Base-by-base conservation (phyloP, 2,888 invertebrate genomes). In the Megaustenia siamemsis region DNA sequence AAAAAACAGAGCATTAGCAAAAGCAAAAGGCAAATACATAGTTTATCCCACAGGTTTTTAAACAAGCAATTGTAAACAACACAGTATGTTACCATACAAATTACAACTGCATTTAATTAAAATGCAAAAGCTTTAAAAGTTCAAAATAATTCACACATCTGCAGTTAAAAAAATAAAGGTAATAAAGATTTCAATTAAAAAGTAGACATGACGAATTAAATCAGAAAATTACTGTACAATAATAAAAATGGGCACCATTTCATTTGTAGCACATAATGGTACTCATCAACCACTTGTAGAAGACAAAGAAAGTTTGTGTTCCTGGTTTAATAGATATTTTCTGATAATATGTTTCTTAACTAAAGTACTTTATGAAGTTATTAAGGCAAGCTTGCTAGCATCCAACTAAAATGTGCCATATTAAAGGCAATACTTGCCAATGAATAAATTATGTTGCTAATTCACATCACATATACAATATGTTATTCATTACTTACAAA, bases 371-470 rank as follows among this genome's bases (percentile, higher is more conserved):
- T 24, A n/a, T 21, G 24, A 60, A n/a, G n/a, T 60, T n/a, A 40
- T 24, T 40, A 24, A 18, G 38, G 18, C 40, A 69, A 38, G 38
- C 40, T 24, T 69, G 68, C 18, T 24, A 24, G 12, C 60, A 56
- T 60, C n/a, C 24, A 60, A 63, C 38, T 63, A 28, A 78, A 78
- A 35, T 49, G 49, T 69, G 53, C 45, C 35, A 53, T 49, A 73
- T 28, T 45, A 49, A 32, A 21, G 35, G 66, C 28, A 82, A 43
- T 12, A 82, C 21, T 24, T 63, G 66, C 75, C 66, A 32, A 18
- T 82, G 63, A 45, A 60, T 63, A 82, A 82, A 82, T 66, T 82
- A 40, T 8, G 21, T 12, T 45, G 56, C 73, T 69, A 60, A 56
- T 73, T 60, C 60, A 60, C 43, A 40, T 35, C 71, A 81, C 32